These are phyloP conservation scores for Drosophila acutilabella DNA, from an alignment of 2,888 invertebrate genomes.

Conservation along the genomic window DNA sequence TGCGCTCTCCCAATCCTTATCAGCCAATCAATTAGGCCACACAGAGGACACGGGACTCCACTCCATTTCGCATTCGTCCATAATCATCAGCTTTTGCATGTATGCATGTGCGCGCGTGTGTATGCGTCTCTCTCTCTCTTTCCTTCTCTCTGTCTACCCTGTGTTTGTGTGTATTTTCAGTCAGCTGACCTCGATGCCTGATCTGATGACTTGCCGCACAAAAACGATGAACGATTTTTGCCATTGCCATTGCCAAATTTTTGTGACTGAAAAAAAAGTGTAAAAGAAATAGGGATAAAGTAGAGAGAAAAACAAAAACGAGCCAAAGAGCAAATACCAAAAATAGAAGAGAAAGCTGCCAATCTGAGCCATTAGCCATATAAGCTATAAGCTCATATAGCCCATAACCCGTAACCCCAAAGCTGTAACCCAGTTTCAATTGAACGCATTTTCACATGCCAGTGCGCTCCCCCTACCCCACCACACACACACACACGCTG, in stretches of 20 bases:
- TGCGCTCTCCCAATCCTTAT: constrained; percentile 23
- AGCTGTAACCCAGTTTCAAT: constrained; percentile 79
- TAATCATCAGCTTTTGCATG: constrained; percentile 11
- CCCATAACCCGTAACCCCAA: constrained; percentile 60
- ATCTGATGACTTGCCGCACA: constrained; percentile 26
- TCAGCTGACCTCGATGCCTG: constrained; percentile 54
- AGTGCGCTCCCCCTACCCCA: constrained; percentile 46
- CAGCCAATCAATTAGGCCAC: constrained; percentile 57
- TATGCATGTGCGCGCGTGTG: too few species aligned
- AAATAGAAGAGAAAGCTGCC: constrained; percentile 33
- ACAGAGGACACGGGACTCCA: constrained; percentile 1
- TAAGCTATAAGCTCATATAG: constrained; percentile 69
- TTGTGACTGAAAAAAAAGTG: constrained; percentile 36
- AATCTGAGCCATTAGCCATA: constrained; percentile 76
- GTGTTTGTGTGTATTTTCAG: constrained; percentile 42
- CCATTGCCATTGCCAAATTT: constrained; percentile 56
- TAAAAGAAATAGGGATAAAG: constrained; percentile 17
- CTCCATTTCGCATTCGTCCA: constrained; percentile 2
- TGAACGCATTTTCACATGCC: constrained; percentile 80
- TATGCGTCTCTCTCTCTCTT: too few species aligned
- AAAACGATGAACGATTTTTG: constrained; percentile 32
- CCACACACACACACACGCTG: not conserved
- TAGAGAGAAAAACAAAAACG: not conserved
- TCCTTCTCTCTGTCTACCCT: not conserved
- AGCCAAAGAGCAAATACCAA: constrained; percentile 2